Conservation (phyloP, 2,113 vertebrate genomes). For the human region GRCh38 chr2:177854501-177855000, state of each 20-base stretch:
- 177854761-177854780: not conserved
- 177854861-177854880: not conserved
- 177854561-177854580: not conserved
- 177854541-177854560: not conserved
- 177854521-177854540: not conserved
- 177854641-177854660: not conserved
- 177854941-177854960: not conserved
- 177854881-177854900: constrained; percentile 39
- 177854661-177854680: not conserved
- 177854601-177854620: not conserved
- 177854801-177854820: not conserved
- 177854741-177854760: not conserved
- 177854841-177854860: not conserved
- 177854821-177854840: not conserved
- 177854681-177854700: not conserved
- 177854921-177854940: not conserved
- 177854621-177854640: not conserved
- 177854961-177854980: not conserved
- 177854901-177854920: not conserved
- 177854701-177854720: not conserved
- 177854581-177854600: not conserved
- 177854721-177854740: not conserved
- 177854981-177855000: not conserved
- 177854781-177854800: not conserved
- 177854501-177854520: not conserved